Evolutionary conservation across 2,888 invertebrate genomes (phyloP), one percentile per base, ranked within the genome.

Genomic region (Ariolimax columbianus): DNA sequence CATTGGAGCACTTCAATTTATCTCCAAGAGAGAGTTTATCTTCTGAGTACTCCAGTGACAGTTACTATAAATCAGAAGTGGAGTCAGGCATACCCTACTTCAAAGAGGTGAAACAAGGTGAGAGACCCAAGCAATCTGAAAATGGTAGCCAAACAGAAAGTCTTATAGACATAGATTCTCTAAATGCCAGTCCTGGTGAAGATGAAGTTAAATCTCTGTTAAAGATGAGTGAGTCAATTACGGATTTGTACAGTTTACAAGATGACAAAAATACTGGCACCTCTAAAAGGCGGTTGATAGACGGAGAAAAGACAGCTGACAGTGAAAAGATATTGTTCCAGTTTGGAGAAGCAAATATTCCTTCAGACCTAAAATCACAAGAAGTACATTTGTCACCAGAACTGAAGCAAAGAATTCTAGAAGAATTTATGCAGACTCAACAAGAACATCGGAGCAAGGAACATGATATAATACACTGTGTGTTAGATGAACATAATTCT

Each of bases 11-110:
- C 40, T 2, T 47, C 1, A 17, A 77, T 68, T n/a, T 79, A 19
- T 85, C 80, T 40, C 33, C 72, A 19, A 38, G 63, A 38, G 66
- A 77, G 11, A 72, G 72, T 72, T 78, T 72, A 23, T 81, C 68
- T 0, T 85, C 81, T 19, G 81, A 85, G 63, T 55, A 55, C 55
- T 85, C 77, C 38, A 82, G 68, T 68, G 85, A 68, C 66, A 80
- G 75, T 38, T 75, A 63, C 66, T 75, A 66, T 23, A 30, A 38
- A n/a, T 30, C 51, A 51, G 86, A 86, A 47, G 87, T 84, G 30
- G 86, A 87, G 26, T 86, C 87, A 14, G 86, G 80, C 14, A 70
- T 36, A n/a, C 85, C 87, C 0, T 86, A 83, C 68, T 84, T 83
- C 77, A 84, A 82, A 47, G 80, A 83, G 26, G 47, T 82, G 7